Evolutionary conservation across 1,140 invertebrate species (phyloP).

Genomic region (Pectinophora gossypiella): DNA sequence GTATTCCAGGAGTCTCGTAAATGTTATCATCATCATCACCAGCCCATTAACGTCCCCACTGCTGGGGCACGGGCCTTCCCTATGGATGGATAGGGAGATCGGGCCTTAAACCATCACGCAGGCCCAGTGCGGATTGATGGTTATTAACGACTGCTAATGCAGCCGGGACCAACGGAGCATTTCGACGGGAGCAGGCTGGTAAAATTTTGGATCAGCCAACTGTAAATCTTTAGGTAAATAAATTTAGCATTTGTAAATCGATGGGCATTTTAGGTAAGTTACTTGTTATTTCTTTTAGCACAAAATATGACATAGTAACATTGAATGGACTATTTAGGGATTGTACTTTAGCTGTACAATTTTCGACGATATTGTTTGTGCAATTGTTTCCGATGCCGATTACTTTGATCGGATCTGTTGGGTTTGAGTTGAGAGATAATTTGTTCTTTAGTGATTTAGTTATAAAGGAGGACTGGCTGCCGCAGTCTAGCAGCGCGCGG

Average conservation of each 20-base stretch:
- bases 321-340: not conserved
- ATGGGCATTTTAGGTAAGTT: not conserved
- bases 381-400: slow-evolving; percentile 5
- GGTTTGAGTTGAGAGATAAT: slow-evolving; percentile 1
- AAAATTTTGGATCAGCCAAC: not conserved
- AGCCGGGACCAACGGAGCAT: no score
- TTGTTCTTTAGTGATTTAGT: not conserved
- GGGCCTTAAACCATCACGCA: no score
- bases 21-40: no score
- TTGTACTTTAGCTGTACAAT: not conserved
- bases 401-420: not conserved
- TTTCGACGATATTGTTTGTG: not conserved
- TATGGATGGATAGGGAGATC: no score
- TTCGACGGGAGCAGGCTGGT: not conserved
- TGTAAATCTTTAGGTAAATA: not conserved
- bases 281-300: not conserved
- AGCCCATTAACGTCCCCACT: no score
- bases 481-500: slow-evolving; percentile 7
- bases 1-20: no score
- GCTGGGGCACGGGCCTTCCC: no score
- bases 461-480: slow-evolving; percentile 8
- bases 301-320: not conserved
- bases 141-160: no score
- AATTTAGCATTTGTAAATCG: not conserved
- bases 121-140: no score